Evolutionary conservation across 2,113 vertebrate genomes (phyloP).

Genomic region (Athene noctua): DNA sequence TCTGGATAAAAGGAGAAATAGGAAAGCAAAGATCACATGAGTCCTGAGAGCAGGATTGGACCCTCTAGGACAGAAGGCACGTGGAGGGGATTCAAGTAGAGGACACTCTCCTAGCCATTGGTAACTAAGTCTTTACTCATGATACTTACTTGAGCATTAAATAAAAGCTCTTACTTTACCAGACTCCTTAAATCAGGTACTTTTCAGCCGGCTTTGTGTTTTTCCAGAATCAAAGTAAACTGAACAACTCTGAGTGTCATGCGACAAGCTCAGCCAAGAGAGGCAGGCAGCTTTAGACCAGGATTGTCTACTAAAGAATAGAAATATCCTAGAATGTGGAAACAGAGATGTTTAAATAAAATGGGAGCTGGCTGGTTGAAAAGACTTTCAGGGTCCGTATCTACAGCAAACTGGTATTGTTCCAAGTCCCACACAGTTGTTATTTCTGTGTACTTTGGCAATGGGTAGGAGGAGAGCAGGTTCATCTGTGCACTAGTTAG

Average conservation of each 20-base stretch:
- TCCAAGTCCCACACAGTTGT: not conserved
- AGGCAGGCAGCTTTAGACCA: not conserved
- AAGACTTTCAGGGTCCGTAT: not conserved
- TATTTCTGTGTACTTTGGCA: not conserved
- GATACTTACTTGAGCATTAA: not conserved
- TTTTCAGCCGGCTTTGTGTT: not conserved
- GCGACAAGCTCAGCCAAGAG: not conserved
- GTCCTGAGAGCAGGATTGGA: not conserved
- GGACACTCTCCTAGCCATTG: not conserved
- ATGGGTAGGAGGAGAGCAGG: not conserved
- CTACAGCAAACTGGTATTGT: not conserved
- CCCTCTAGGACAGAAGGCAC: not conserved
- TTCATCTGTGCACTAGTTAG: not conserved
- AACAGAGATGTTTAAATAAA: not conserved
- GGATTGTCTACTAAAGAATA: not conserved
- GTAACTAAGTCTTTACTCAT: not conserved
- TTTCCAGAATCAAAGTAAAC: not conserved
- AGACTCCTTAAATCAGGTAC: not conserved
- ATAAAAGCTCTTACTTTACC: not conserved
- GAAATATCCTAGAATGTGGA: not conserved
- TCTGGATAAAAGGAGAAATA: not conserved
- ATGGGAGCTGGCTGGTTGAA: not conserved
- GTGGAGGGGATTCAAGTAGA: not conserved
- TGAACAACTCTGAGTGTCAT: not conserved
- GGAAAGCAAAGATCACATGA: not conserved